phyloP scores from a whole-genome alignment of 1,140 invertebrate genomes.

The Reticulitermes speratus region DNA sequence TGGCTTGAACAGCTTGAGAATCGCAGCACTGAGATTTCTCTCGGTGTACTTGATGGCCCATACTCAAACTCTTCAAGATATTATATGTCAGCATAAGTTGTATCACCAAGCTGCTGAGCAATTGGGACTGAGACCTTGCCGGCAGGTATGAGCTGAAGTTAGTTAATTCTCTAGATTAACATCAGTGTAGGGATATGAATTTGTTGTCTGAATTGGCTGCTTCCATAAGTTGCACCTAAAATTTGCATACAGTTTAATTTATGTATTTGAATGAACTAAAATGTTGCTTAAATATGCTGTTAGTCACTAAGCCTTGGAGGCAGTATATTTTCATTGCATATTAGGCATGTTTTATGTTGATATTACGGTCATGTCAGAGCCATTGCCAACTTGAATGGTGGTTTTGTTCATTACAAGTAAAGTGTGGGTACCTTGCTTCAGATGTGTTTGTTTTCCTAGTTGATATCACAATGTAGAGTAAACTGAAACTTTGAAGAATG shows the following conservation, averaged over 20 bases:
- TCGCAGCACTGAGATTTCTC: not conserved
- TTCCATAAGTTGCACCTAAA: not conserved
- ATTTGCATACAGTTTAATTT: not conserved
- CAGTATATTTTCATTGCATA: too few species aligned
- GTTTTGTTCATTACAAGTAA: too few species aligned
- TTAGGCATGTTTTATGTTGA: too few species aligned
- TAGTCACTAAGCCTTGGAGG: not conserved
- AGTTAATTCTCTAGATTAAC: not conserved
- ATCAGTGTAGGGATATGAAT: not conserved
- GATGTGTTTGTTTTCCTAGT: too few species aligned
- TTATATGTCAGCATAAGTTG: constrained; percentile 19
- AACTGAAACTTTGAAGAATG: too few species aligned
- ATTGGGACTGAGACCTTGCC: constrained; percentile 17
- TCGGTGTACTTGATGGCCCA: constrained; percentile 27
- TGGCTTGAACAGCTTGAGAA: constrained; percentile 25
- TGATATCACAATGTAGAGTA: too few species aligned
- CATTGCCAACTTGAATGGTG: too few species aligned
- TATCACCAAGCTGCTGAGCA: not conserved
- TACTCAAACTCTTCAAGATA: constrained; percentile 29
- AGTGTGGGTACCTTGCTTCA: too few species aligned
- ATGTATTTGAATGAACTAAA: not conserved
- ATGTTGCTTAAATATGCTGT: not conserved
- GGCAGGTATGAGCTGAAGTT: not conserved
- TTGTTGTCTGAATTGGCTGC: not conserved
- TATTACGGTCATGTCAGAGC: too few species aligned